phyloP scores from a whole-genome alignment of 2,113 vertebrate species.

The Cyanoliseus patagonus region DNA sequence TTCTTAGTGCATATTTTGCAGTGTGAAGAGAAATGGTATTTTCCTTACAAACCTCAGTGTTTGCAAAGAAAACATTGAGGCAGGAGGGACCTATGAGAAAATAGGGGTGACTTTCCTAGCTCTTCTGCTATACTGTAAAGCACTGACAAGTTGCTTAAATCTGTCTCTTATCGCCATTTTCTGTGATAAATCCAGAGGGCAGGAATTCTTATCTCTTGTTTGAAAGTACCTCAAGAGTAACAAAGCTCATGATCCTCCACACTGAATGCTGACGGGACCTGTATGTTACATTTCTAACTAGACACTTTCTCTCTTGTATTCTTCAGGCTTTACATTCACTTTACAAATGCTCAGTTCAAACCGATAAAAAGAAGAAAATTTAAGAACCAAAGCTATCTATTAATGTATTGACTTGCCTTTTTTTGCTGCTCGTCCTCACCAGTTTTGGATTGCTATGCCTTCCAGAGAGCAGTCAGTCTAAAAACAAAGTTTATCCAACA shows the following conservation, averaged over 20 bases:
- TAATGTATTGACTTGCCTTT: constrained; percentile 36
- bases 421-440: constrained; percentile 40
- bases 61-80: too few species aligned
- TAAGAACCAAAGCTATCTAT: background rate
- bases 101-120: background rate
- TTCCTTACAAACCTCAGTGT: background rate
- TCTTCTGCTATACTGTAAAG: background rate
- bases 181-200: background rate
- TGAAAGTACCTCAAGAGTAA: background rate
- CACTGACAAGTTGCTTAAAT: background rate
- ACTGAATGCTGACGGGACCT: background rate
- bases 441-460: background rate
- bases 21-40: background rate
- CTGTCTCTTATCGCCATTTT: background rate
- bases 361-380: background rate
- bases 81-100: background rate
- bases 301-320: background rate
- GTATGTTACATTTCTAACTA: background rate
- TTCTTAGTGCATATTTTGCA: background rate
- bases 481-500: background rate
- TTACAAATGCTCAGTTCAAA: background rate
- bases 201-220: background rate
- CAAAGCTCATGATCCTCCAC: background rate
- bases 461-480: constrained; percentile 33
- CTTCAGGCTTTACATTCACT: background rate